Evolutionary conservation across 2,113 vertebrate genomes (phyloP), one percentile per base, ranked within the genome.

Genomic region (Bungarus multicinctus): DNA sequence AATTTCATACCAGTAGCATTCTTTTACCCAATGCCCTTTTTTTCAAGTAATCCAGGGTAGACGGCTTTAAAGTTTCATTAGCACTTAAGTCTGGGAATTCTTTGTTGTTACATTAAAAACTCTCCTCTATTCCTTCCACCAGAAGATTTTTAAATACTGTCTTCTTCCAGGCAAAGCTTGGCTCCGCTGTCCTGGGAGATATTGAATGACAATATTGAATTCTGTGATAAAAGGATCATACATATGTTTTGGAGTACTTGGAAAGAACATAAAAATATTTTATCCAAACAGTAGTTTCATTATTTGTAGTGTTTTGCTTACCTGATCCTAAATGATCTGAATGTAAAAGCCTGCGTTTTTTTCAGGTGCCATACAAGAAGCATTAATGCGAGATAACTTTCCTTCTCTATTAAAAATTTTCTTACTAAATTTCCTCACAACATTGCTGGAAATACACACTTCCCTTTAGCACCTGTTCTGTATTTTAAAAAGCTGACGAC

Each of bases 51-150:
- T 39, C 11, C 12, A 85, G 22, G 52, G n/a, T 57, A 91, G 87
- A 60, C 53, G 69, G 45, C 43, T 53, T 57, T 64, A 92, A 64
- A 50, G 55, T 55, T 8, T 81, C 23, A 58, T 85, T 89, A 53
- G 45, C 69, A 18, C 69, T 64, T 86, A 54, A 89, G n/a, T 90
- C 88, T 90, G 30, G 47, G 81, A 85, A 45, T 55, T 43, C 60
- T 88, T 91, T 89, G 55, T 92, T 89, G 55, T 64, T 94, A 87
- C 50, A 81, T 54, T 86, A 93, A 89, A n/a, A 55, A 64, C 16
- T 81, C 69, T 39, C 6, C 69, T 16, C 16, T 39, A 87, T n/a
- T 88, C 91, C 54, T 94, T 90, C 74, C 81, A 57, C 54, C 50
- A 45, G 50, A 57, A 64, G 57, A 14, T 69, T 86, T 91, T 94